Evolutionary conservation across 1,140 invertebrate genomes (phyloP), one percentile per base, ranked within the genome.

Genomic region (Drosophila ogumai): DNA sequence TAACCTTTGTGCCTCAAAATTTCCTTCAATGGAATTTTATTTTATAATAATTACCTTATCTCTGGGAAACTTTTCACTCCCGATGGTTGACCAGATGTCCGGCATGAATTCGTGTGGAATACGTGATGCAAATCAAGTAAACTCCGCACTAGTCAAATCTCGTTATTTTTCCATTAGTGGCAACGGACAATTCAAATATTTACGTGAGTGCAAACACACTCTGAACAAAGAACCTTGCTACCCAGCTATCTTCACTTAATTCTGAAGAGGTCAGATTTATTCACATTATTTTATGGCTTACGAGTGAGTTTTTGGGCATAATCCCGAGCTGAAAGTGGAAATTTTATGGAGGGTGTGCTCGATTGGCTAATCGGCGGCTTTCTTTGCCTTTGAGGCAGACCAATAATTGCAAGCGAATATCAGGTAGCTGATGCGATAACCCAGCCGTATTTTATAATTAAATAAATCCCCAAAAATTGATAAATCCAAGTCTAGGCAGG

Each of bases 351-450:
- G 41, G 36, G 41, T 56, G 13, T n/a, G n/a, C n/a, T n/a, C n/a
- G n/a, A n/a, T n/a, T n/a, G n/a, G n/a, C 81, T 85, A 81, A 85
- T 85, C 81, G 82, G 60, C 61, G 79, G 78, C 60, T 46, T 75
- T 52, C 40, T 75, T 75, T 71, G 71, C 76, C 59, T 82, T 68
- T 57, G 63, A 75, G 44, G 40, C 34, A 36, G 17, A 36, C 28
- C 65, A 59, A 56, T 64, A 82, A 68, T 72, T 76, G 40, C 49
- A 49, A 59, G 46, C 28, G 63, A 79, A 82, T 79, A 85, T 66
- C 82, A 85, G 74, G 79, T 87, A 78, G 58, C 41, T 13, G 8
- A 10, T 17, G 47, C 15, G 82, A 87, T 86, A 86, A 85, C 78
- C 58, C 4, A 44, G 6, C 32, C 32, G 50, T 38, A 64, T 56